A percentile compares a stretch with the other conserved stretches of the same genome.
phyloP scores from a whole-genome alignment of 2,888 invertebrate genomes.

The Linyphia triangularis region DNA sequence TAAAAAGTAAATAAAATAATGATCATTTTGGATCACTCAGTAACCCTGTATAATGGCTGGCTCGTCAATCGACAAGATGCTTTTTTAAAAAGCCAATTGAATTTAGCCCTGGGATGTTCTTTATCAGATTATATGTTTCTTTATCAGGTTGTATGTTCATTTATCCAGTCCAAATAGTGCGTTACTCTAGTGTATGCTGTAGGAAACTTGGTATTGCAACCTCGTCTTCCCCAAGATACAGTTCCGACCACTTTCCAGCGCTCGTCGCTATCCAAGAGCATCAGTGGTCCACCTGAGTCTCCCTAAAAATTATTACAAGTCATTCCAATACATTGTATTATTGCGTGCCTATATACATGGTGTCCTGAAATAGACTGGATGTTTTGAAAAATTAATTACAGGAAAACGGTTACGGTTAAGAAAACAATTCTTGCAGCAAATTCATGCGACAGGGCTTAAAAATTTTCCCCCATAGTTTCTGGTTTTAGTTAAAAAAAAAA shows the following conservation, averaged over 20 bases:
- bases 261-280: slow-evolving; percentile 85
- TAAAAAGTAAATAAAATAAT: not conserved
- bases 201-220: slow-evolving; percentile 93
- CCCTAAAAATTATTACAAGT: slow-evolving; percentile 83
- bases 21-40: not conserved
- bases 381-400: not conserved
- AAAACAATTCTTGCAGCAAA: no score
- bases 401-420: no score
- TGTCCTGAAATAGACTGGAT: no score
- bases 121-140: not conserved
- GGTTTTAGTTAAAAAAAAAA: no score
- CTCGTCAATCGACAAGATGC: not conserved
- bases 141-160: slow-evolving; percentile 81
- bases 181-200: slow-evolving; percentile 96
- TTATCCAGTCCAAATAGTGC: slow-evolving; percentile 91
- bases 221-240: slow-evolving; percentile 96
- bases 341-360: not conserved
- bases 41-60: not conserved
- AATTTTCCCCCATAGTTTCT: no score
- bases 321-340: not conserved
- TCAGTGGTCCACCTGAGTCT: slow-evolving; percentile 90
- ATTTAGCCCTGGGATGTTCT: not conserved
- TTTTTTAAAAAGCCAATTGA: not conserved
- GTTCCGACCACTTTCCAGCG: slow-evolving; percentile 94
- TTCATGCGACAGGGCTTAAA: no score